A percentile compares a stretch with the other conserved stretches of the same genome.
These are phyloP conservation scores for Neosilurus mollespiculum DNA, from an alignment of 2,797 vertebrate species.

Conservation along the genomic window DNA sequence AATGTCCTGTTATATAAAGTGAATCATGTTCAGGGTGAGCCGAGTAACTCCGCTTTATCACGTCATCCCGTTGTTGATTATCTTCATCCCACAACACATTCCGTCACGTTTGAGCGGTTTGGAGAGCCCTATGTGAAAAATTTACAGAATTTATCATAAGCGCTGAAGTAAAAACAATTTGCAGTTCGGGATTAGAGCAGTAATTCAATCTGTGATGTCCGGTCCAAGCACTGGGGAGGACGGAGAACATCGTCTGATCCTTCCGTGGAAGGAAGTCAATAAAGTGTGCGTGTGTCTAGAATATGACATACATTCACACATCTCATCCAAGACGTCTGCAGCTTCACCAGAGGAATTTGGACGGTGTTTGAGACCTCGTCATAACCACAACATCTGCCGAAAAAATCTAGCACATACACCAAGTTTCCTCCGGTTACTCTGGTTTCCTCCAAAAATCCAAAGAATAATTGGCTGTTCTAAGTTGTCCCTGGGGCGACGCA, in stretches of 20 bases:
- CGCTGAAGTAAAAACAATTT: conserved; percentile 1
- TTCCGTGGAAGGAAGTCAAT: conserved; percentile 22
- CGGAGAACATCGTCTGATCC: conserved; percentile 36
- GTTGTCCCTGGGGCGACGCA: too few relatives aligned
- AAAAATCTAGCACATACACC: conserved; percentile 33
- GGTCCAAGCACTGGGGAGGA: not conserved
- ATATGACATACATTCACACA: conserved; percentile 19
- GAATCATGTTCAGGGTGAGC: not conserved
- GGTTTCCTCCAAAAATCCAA: too few relatives aligned
- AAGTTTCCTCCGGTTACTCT: too few relatives aligned
- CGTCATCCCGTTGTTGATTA: not conserved
- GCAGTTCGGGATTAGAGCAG: conserved; percentile 1
- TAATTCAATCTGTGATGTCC: conserved; percentile 9
- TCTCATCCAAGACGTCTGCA: conserved; percentile 31
- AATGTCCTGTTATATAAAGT: not conserved
- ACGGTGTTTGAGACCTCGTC: conserved; percentile 28
- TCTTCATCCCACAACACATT: not conserved
- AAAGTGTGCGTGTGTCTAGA: conserved; percentile 21
- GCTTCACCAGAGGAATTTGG: conserved; percentile 25
- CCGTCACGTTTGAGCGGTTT: not conserved
- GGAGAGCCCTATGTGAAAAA: not conserved
- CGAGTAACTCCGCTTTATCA: not conserved
- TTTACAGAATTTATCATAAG: conserved; percentile 13
- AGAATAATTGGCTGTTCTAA: too few relatives aligned
- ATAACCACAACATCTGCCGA: conserved; percentile 45